Conservation (phyloP, 2,888 invertebrate species). For the Meteorus cinctellus region DNA sequence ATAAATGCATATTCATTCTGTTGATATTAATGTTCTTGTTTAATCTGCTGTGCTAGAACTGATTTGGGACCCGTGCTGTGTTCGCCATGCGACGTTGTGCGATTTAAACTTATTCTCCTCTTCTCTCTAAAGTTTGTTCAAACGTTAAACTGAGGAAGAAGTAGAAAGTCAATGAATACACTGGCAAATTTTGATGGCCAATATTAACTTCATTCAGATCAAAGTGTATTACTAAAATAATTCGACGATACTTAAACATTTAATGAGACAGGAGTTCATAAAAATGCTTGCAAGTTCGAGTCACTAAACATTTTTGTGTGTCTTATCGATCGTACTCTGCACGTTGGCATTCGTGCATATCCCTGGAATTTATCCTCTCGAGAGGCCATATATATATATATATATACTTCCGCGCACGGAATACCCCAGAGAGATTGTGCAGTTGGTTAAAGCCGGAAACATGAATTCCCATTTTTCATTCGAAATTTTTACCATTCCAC, state of each 20-base stretch:
- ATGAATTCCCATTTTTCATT: constrained; percentile 8
- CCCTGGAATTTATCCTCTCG: neutral
- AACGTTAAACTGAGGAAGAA: neutral
- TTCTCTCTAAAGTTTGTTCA: neutral
- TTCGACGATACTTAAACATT: neutral
- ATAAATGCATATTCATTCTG: too few species aligned
- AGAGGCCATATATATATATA: neutral
- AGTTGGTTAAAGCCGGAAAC: constrained; percentile 23
- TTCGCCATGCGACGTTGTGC: constrained; percentile 65
- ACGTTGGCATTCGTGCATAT: constrained; percentile 14
- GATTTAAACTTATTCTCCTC: neutral
- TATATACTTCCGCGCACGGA: constrained; percentile 1
- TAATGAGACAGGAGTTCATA: neutral
- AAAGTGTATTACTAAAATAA: neutral
- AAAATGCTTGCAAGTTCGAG: constrained; percentile 12
- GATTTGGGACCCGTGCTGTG: constrained; percentile 67
- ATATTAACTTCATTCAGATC: too few species aligned
- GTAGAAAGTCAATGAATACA: neutral
- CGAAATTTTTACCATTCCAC: neutral
- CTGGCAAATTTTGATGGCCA: too few species aligned
- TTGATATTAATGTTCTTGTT: neutral
- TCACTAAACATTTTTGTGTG: constrained; percentile 24
- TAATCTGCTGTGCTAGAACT: constrained; percentile 50
- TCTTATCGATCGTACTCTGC: constrained; percentile 46
- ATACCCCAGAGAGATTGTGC: constrained; percentile 16